Evolutionary conservation across 2,888 invertebrate genomes (phyloP), one percentile per base, ranked within the genome.

Genomic region (Craniophora ligustri): DNA sequence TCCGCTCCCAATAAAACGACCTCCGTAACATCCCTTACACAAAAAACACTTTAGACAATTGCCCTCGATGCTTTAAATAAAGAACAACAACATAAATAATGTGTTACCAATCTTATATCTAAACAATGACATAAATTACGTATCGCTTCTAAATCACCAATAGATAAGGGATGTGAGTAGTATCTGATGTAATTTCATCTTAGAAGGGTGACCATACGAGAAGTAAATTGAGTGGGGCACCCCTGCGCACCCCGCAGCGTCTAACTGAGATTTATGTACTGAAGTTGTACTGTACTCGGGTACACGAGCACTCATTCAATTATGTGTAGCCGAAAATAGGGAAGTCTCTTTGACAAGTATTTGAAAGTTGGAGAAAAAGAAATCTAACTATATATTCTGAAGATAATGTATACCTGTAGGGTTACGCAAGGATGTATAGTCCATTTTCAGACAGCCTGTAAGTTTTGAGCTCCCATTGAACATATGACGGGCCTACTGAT

Each of bases 101-200:
- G 26, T 44, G 40, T 63, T 42, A 41, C 57, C 57, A 57, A 68
- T 44, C 36, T 47, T 36, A 58, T 61, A 57, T 65, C 71, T 56
- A 31, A 48, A 58, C 59, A 62, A 48, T 66, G 54, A 60, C 54
- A 71, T 72, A 72, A 72, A 78, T 72, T 66, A 70, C 74, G 53
- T 72, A 75, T 74, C 68, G 72, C 63, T 73, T 65, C 65, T 55
- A 73, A 76, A 79, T 79, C 76, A 78, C 73, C 49, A 61, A 45
- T 45, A 81, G 82, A 86, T 87, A 87, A 84, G 77, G 75, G 74
- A 72, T 75, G 61, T 59, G 48, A 50, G 72, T 65, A 74, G 78
- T 86, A 84, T 85, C 86, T 80, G 81, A 77, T 76, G 84, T 86
- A 84, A 87, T 88, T 86, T 81, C 83, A 82, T 86, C 84, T 80